Base-by-base conservation (phyloP, 2,888 invertebrate genomes). In the Drosophila trichaetosa region DNA sequence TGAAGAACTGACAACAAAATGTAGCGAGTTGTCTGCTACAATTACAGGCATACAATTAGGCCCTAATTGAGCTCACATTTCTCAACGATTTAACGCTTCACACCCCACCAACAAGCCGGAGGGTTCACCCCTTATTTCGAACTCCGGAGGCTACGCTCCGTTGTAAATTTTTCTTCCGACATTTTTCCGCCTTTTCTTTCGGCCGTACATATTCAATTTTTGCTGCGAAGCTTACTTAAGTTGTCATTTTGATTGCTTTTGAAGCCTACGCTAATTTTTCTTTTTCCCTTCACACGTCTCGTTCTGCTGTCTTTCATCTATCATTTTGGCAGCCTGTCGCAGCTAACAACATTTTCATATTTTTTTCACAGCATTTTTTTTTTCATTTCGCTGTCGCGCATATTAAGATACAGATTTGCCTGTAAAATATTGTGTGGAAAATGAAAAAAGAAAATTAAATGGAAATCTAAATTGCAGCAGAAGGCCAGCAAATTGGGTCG, bases 161-260 rank as follows among this genome's bases (percentile, higher is more conserved):
- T 56, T 60, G 6, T 57, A 75, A 56, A 69, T 67, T 61, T 73
- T 67, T 40, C 34, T 31, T 4, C 46, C 10, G 4, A 10, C 49
- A 53, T 52, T 72, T 70, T 64, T 49, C 16, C 18, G 60, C 10
- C 65, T 48, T 80, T 60, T 53, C 63, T 65, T 68, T 76, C 21
- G 38, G 10, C 33, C 31, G 58, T 62, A 42, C 49, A 49, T 69
- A 62, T 79, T 79, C 68, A 69, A 78, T 71, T 71, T 59, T 73
- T 73, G 63, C 49, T 70, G 73, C 34, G 87, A 89, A 88, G 78
- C 90, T 89, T 87, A 86, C 90, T 87, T 90, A 90, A 90, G 79
- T 87, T 87, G 89, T 87, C 89, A 90, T 83, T 83, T 86, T 87
- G 87, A 87, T 87, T 87, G 89, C 87, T 90, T 87, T 90, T 90